Evolutionary conservation across 2,113 vertebrate species (phyloP).

Genomic region (Stictonetta naevosa): DNA sequence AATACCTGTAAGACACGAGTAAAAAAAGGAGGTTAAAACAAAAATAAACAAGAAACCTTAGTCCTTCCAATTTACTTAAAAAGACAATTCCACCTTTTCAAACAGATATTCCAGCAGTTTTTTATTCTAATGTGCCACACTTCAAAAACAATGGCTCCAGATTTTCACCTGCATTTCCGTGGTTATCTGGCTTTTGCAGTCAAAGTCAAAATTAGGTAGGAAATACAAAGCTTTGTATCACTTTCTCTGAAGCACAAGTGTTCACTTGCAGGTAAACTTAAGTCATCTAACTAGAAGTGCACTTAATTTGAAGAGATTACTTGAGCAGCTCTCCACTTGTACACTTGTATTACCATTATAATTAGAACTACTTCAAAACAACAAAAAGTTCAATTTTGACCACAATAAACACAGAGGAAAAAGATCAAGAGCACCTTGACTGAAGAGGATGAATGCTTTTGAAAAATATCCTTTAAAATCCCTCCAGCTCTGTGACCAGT

Average conservation of each 20-base stretch:
- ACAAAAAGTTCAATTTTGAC: conserved; percentile 46
- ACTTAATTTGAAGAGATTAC: conserved; percentile 71
- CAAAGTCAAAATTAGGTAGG: not conserved
- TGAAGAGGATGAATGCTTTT: conserved; percentile 8
- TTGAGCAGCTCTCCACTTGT: conserved; percentile 56
- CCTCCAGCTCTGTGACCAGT: not conserved
- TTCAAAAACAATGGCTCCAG: not conserved
- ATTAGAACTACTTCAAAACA: conserved; percentile 61
- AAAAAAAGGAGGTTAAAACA: not conserved
- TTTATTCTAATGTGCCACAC: not conserved
- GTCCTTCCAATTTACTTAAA: not conserved
- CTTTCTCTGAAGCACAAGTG: conserved; percentile 6
- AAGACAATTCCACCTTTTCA: not conserved
- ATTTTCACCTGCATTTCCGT: not conserved
- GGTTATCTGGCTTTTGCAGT: not conserved
- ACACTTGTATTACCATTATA: conserved; percentile 48
- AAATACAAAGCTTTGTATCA: not conserved
- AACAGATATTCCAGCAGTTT: not conserved
- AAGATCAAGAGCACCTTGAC: not conserved
- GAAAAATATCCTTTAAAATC: conserved; percentile 8
- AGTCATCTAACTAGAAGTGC: conserved; percentile 61
- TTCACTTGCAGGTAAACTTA: conserved; percentile 58
- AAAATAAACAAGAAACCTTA: not conserved
- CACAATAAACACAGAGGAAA: conserved; percentile 15
- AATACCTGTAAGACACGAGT: not conserved